phyloP scores from a whole-genome alignment of 2,113 vertebrate species.

The Anguilla rostrata region DNA sequence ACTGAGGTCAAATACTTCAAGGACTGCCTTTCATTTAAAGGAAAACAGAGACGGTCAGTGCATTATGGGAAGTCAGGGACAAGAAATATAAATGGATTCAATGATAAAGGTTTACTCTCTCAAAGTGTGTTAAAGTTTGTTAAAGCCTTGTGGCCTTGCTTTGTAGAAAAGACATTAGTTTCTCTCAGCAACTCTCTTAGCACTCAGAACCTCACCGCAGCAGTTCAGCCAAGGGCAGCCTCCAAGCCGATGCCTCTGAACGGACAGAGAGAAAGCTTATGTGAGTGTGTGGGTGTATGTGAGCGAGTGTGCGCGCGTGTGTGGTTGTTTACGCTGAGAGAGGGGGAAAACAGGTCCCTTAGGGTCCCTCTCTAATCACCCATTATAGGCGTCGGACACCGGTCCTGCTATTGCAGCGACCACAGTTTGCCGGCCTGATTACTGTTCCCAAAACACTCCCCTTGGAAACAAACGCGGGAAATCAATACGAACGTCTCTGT shows the following conservation, averaged over 20 bases:
- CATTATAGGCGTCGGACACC: neutral
- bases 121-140: neutral
- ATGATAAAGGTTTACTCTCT: neutral
- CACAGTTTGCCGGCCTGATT: neutral
- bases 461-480: slow-evolving; percentile 6
- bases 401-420: neutral
- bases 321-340: neutral
- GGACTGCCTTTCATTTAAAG: neutral
- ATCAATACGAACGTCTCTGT: slow-evolving; percentile 17
- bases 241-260: neutral
- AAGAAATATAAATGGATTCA: neutral
- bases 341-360: neutral
- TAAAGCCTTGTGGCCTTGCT: neutral
- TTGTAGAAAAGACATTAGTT: neutral
- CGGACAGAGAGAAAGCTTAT: neutral
- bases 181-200: neutral
- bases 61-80: too few relatives aligned
- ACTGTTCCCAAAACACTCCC: slow-evolving; percentile 25
- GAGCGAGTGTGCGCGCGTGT: neutral
- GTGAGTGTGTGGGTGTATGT: neutral
- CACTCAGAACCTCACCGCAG: neutral
- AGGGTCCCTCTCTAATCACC: neutral
- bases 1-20: too few relatives aligned
- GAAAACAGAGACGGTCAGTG: neutral
- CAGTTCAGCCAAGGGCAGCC: neutral